Conservation (phyloP, 2,113 vertebrate genomes). For the Phylloscopus trochiloides region DNA sequence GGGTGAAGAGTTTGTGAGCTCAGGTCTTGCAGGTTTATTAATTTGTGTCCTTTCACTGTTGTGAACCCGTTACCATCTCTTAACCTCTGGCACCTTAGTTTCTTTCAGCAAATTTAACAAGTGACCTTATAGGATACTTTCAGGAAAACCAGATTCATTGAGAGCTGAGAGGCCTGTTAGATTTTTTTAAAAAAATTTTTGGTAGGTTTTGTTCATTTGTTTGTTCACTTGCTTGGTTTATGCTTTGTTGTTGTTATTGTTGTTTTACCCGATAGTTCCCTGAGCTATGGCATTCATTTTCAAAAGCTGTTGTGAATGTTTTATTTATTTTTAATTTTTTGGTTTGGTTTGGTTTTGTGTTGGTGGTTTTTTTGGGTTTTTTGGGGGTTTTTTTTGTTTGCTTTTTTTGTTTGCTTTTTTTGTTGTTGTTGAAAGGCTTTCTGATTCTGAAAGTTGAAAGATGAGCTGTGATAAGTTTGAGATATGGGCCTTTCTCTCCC, state of each 20-base stretch:
- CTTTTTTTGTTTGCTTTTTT: no score
- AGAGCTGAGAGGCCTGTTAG: neutral
- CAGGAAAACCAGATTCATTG: neutral
- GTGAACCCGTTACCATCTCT: neutral
- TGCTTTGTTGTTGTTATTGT: neutral
- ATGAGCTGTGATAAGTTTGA: neutral
- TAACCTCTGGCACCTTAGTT: neutral
- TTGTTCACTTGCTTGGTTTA: neutral
- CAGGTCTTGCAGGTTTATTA: neutral
- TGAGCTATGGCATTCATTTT: neutral
- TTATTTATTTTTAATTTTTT: neutral
- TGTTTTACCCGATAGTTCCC: neutral
- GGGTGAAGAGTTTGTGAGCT: neutral
- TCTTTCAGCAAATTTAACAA: neutral
- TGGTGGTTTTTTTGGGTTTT: neutral
- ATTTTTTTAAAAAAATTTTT: neutral
- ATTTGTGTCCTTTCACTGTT: neutral
- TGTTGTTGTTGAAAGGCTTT: neutral
- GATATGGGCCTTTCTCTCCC: neutral
- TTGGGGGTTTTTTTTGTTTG: neutral
- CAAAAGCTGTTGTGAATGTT: neutral
- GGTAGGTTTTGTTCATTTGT: accelerated
- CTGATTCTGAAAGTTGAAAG: neutral
- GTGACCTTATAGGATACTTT: neutral
- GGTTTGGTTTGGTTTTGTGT: no score